phyloP scores from a whole-genome alignment of 2,113 vertebrate species.

The Erpornis zantholeuca region DNA sequence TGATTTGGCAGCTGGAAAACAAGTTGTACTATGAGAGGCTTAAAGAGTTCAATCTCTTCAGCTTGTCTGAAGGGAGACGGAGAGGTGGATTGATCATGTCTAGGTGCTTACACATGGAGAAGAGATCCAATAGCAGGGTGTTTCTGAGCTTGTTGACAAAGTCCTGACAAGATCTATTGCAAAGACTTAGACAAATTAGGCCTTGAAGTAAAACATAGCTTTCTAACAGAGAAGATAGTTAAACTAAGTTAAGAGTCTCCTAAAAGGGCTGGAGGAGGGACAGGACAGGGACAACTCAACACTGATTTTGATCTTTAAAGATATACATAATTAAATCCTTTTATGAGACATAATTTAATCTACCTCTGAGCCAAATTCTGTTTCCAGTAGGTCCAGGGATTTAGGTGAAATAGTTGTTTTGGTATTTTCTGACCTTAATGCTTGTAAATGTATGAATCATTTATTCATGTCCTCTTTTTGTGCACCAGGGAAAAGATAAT shows the following conservation, averaged over 20 bases:
- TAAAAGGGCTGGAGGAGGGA: not conserved
- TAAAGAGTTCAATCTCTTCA: not conserved
- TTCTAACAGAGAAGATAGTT: not conserved
- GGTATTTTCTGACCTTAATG: not conserved
- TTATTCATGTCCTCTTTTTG: not conserved
- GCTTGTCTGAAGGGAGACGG: not conserved
- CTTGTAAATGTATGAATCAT: not conserved
- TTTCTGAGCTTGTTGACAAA: not conserved
- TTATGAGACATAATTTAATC: not conserved
- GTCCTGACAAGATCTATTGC: not conserved
- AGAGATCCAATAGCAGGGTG: not conserved
- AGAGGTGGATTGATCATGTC: not conserved
- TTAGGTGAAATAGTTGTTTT: not conserved
- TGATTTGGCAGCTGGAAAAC: conserved; percentile 15
- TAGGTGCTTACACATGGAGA: not conserved
- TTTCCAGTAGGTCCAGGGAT: not conserved
- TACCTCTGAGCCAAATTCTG: not conserved
- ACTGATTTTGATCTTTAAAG: not conserved
- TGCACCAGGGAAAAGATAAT: not conserved
- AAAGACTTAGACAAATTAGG: not conserved
- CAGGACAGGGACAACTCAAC: fast-evolving
- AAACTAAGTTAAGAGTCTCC: not conserved
- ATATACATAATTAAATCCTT: not conserved
- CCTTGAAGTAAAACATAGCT: not conserved
- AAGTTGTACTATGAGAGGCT: not conserved